Base-by-base conservation (phyloP, 2,113 vertebrate species). In the Aplodontia rufa region DNA sequence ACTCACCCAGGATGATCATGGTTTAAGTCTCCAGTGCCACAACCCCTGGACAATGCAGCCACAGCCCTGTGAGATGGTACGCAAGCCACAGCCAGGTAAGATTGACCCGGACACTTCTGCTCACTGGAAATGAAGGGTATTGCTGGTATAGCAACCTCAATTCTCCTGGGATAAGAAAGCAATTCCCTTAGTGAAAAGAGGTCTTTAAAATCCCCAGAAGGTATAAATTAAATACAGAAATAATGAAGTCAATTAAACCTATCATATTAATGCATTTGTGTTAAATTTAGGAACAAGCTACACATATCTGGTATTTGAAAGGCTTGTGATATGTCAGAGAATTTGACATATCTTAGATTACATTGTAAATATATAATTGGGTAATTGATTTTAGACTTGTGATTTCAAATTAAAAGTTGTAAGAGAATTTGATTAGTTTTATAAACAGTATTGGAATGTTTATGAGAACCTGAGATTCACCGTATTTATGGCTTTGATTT, bases 351-450 rank as follows among this genome's bases (percentile, higher is more conserved):
- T 72, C 88, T 95, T 76, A 95, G 93, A 95, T 83, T 88, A 79
- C 45, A 49, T 49, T 92, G 62, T 90, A 93, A 92, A 87, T 66
- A n/a, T 66, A 32, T 95, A 92, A 96, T 92, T 92, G 91, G 82
- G 88, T 92, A 91, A 96, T 91, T 96, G 96, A 96, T 91, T 97
- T 96, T 95, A 91, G 81, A 94, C 68, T 90, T 95, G 74, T 79
- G 82, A 92, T 97, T 97, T 97, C 89, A 96, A 97, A 94, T 97
- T 90, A 96, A 96, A 96, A 95, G 86, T 91, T 88, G 68, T 96
- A 96, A 55, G 85, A 91, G 83, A 91, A 88, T 93, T 94, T 96
- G 91, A 96, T 97, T 92, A 82, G 91, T 96, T 96, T 97, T 96
- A 53, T 95, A 97, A 96, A 97, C 93, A 97, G 89, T 94, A 75